Evolutionary conservation across 2,113 vertebrate species (phyloP).

Genomic region (Psephotus haematonotus): DNA sequence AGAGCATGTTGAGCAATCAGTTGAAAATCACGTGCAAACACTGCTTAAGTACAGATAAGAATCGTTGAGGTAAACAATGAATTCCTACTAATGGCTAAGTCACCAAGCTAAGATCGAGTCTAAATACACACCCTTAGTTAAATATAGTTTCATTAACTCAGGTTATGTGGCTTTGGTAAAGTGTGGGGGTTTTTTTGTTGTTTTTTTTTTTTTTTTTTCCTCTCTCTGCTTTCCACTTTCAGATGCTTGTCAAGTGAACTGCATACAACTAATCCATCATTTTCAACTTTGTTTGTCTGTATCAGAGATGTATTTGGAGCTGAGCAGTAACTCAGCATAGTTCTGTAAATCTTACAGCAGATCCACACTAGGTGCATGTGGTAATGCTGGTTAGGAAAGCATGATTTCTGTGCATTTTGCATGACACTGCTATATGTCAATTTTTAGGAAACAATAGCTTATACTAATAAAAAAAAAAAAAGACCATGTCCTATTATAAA

Average conservation of each 20-base stretch:
- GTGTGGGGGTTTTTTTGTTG: not conserved
- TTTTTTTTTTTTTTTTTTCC: not conserved
- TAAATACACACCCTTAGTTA: slow-evolving; percentile 85
- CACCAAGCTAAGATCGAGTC: slow-evolving; percentile 83
- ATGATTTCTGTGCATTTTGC: not conserved
- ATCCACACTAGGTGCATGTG: not conserved
- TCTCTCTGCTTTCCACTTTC: slow-evolving; percentile 7
- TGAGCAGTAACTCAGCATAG: not conserved
- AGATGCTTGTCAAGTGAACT: slow-evolving; percentile 74
- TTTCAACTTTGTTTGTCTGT: slow-evolving; percentile 57
- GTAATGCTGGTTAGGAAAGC: not conserved
- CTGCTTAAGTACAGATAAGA: slow-evolving; percentile 85
- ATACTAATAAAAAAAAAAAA: not conserved
- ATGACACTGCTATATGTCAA: not conserved
- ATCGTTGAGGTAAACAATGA: slow-evolving; percentile 84
- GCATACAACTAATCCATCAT: slow-evolving; percentile 73
- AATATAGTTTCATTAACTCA: slow-evolving; percentile 84
- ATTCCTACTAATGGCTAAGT: slow-evolving; percentile 90
- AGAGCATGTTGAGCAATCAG: slow-evolving; percentile 78
- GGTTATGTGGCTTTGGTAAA: slow-evolving; percentile 74
- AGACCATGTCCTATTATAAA: not conserved
- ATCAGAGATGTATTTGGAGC: slow-evolving; percentile 16
- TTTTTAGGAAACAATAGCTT: not conserved
- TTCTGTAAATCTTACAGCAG: not conserved
- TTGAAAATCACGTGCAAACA: slow-evolving; percentile 84